Conservation (phyloP, 2,797 vertebrate species). For the Adrianichthys oophorus region DNA sequence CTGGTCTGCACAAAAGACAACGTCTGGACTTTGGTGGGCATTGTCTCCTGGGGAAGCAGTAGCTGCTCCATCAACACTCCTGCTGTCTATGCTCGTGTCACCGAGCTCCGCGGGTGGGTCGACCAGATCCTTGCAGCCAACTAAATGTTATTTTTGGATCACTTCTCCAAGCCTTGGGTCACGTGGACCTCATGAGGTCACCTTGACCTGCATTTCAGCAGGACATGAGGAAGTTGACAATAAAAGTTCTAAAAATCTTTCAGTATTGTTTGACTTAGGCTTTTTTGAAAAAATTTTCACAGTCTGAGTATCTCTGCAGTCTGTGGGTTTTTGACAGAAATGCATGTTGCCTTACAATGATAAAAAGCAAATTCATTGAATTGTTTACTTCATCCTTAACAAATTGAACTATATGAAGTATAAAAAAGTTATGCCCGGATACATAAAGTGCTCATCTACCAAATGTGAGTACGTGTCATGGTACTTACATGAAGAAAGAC, state of each 20-base stretch:
- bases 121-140: constrained; percentile 76
- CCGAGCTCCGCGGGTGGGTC: constrained; percentile 73
- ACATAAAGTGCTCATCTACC: no score
- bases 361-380: no score
- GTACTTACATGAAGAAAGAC: no score
- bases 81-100: constrained; percentile 77
- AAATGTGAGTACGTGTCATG: no score
- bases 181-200: not conserved
- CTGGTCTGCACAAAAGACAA: constrained; percentile 81
- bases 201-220: no score
- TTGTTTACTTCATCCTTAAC: no score
- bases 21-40: constrained; percentile 82
- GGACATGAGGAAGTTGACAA: not conserved
- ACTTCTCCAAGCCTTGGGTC: not conserved
- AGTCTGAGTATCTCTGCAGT: not conserved
- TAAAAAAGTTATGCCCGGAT: no score
- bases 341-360: no score
- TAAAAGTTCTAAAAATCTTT: constrained; percentile 18
- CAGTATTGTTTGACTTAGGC: constrained; percentile 1
- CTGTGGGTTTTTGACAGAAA: not conserved
- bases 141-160: constrained; percentile 39
- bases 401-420: no score
- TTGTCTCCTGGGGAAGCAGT: constrained; percentile 84
- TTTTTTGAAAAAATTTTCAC: not conserved
- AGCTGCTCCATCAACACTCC: constrained; percentile 63